Base-by-base conservation (phyloP, 2,888 invertebrate species). In the Habroteleia sp. region DNA sequence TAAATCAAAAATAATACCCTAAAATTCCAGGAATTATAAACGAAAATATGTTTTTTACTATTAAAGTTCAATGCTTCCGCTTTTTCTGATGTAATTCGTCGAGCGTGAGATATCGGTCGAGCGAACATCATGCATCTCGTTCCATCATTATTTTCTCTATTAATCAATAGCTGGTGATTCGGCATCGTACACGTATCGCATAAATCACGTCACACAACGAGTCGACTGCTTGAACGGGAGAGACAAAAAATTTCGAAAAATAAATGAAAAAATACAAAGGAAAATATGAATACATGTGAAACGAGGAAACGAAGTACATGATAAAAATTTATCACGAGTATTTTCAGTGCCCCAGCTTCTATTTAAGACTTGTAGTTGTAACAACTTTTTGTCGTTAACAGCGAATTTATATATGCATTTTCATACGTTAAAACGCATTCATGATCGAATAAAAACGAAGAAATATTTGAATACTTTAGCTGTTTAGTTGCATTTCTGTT, bases 71-170 rank as follows among this genome's bases (percentile, higher is more conserved):
- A 69, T 54, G 63, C 69, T 69, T 74, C 74, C 74, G 69, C 69
- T 74, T 74, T 74, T 72, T 68, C 66, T 63, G 58, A 69, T 58
- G 69, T 74, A 74, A 74, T 74, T 74, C 69, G 74, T 69, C 63
- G 74, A 74, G 74, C 74, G 69, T 69, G 74, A 69, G 74, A 74
- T 74, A 69, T 74, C 74, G 69, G 74, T 74, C 69, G 74, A 69
- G 35, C 74, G 68, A 74, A 63, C 63, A 74, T 63, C 74, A 63
- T 62, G 74, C 68, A 63, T 69, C 74, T 63, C 74, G 74, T 69
- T 74, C 69, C 69, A 63, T 74, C 74, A 74, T 74, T 69, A 69
- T 74, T 74, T 74, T 74, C 74, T 69, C 74, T 74, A 74, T 74
- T 74, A 74, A 74, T 74, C 74, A 74, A 74, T 74, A 62, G 63